These are phyloP conservation scores for Hypanus sabinus DNA, from an alignment of 2,113 vertebrate genomes.

Conservation along the genomic window DNA sequence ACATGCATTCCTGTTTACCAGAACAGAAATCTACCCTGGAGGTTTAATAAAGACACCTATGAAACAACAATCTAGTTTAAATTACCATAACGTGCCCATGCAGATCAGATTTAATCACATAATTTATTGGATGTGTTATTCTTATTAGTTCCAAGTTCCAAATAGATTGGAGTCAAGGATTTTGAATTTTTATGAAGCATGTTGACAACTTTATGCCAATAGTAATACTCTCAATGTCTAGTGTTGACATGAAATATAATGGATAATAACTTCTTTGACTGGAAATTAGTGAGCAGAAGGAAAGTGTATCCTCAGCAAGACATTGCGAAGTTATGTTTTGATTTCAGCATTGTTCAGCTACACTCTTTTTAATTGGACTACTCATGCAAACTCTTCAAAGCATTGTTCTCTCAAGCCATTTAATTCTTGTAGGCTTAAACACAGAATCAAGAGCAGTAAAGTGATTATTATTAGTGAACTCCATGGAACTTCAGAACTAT, in stretches of 20 bases:
- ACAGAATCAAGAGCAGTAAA: background rate
- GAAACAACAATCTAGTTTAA: background rate
- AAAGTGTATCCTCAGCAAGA: background rate
- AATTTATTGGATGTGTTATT: constrained; percentile 26
- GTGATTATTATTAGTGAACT: background rate
- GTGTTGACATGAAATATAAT: background rate
- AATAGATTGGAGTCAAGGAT: background rate
- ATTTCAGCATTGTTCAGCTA: background rate
- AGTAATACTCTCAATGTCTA: background rate
- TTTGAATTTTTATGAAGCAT: background rate
- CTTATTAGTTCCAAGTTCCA: background rate
- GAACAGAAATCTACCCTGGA: constrained; percentile 25
- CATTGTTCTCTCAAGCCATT: background rate
- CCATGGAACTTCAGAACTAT: background rate
- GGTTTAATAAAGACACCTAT: constrained; percentile 27
- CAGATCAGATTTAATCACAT: constrained; percentile 32
- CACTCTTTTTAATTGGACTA: background rate
- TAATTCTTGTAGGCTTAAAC: background rate
- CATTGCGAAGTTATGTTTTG: background rate
- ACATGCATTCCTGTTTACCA: background rate
- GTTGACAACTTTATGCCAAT: background rate
- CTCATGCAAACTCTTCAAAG: background rate
- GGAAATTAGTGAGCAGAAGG: background rate
- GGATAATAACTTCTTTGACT: background rate
- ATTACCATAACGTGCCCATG: constrained; percentile 9